phyloP scores from a whole-genome alignment of 2,888 invertebrate genomes.

The Shargacucullia verbasci region DNA sequence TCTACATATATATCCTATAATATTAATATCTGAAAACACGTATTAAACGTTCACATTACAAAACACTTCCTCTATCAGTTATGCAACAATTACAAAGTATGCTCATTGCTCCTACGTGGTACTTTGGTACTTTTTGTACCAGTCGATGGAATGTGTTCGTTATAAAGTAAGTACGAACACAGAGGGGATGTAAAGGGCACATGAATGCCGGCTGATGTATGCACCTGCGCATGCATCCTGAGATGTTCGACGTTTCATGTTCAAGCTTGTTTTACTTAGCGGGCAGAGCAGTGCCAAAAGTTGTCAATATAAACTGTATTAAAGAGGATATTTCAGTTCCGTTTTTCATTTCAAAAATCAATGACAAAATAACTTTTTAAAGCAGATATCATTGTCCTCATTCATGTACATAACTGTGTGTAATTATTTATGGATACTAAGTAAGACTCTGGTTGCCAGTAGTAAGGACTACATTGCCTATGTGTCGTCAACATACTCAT shows the following conservation, averaged over 20 bases:
- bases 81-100: conserved; percentile 4
- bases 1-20: no score
- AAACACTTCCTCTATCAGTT: neutral
- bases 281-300: neutral
- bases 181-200: conserved; percentile 46
- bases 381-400: no score
- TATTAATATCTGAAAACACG: no score
- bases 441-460: no score
- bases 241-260: neutral
- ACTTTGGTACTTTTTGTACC: conserved; percentile 33
- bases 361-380: no score
- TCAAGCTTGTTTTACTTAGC: conserved; percentile 1
- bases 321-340: no score
- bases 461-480: no score
- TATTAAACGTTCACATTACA: neutral
- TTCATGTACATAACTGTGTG: no score
- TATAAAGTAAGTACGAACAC: conserved; percentile 4
- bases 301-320: no score
- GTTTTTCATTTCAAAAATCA: no score
- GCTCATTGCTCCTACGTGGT: conserved; percentile 7
- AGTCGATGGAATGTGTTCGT: conserved; percentile 29
- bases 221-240: conserved; percentile 54
- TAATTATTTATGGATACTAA: no score
- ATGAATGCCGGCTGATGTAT: conserved; percentile 41
- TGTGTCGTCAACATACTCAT: no score